phyloP scores from a whole-genome alignment of 2,113 vertebrate species.

The Epinephelus moara region DNA sequence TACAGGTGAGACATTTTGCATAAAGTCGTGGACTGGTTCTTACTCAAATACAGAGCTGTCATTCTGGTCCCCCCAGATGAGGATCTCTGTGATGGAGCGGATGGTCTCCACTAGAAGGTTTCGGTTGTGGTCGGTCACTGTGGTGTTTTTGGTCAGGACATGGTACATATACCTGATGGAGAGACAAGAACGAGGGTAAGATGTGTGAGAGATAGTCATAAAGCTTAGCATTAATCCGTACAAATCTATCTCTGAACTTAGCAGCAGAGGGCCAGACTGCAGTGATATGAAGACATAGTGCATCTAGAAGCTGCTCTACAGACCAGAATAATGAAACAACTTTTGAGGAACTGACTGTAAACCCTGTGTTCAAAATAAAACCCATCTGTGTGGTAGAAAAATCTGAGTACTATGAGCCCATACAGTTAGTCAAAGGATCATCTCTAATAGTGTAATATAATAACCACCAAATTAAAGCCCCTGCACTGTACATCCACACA shows the following conservation, averaged over 20 bases:
- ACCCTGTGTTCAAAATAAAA: not conserved
- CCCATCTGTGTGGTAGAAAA: not conserved
- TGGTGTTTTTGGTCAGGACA: constrained; percentile 97
- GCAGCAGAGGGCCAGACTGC: not conserved
- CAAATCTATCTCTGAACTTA: not conserved
- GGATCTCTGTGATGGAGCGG: constrained; percentile 97
- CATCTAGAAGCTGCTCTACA: not conserved
- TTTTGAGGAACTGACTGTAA: too few species aligned
- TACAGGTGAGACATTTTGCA: not conserved
- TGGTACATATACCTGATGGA: constrained; percentile 93
- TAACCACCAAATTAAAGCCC: not conserved
- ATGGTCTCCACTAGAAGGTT: constrained; percentile 98
- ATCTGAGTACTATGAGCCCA: not conserved
- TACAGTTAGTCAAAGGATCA: not conserved
- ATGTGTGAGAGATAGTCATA: not conserved
- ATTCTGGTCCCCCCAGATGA: constrained; percentile 99
- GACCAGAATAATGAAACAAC: not conserved
- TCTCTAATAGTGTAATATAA: not conserved
- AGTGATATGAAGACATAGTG: not conserved
- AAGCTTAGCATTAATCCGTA: not conserved
- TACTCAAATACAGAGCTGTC: constrained; percentile 99
- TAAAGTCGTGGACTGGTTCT: constrained; percentile 66
- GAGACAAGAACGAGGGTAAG: not conserved
- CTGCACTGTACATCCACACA: not conserved
- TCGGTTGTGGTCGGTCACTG: constrained; percentile 96